Conservation (phyloP, 2,797 vertebrate species). For the Intellagama lesueurii region DNA sequence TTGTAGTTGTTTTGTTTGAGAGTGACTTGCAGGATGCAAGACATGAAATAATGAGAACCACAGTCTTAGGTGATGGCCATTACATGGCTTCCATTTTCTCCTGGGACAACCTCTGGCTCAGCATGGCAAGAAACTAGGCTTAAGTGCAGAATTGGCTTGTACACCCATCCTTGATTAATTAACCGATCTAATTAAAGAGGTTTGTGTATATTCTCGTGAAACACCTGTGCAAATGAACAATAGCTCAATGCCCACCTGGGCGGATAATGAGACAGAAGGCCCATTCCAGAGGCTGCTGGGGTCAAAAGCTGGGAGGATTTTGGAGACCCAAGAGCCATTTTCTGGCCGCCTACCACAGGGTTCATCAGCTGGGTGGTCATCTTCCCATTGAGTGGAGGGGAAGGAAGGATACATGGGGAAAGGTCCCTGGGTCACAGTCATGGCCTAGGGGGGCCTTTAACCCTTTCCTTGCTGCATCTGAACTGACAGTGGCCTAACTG, state of each 20-base stretch:
- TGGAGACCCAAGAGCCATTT: slow-evolving; percentile 41
- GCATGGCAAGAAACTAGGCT: not conserved
- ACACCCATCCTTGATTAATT: not conserved
- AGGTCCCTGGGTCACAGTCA: slow-evolving; percentile 57
- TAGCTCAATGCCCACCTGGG: too few species aligned
- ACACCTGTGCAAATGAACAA: not conserved
- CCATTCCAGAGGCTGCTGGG: too few species aligned
- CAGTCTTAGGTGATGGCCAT: not conserved
- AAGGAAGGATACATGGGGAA: slow-evolving; percentile 49
- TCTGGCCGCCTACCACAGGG: slow-evolving; percentile 16
- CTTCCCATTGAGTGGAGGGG: slow-evolving; percentile 50
- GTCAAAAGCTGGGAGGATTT: not conserved
- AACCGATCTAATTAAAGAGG: too few species aligned
- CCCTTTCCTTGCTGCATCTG: slow-evolving; percentile 32
- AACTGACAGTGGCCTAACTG: not conserved
- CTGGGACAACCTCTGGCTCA: not conserved
- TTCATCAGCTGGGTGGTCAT: slow-evolving; percentile 61
- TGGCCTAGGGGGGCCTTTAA: slow-evolving; percentile 68
- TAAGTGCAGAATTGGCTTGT: not conserved
- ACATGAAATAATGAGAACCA: too few species aligned
- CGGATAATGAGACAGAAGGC: too few species aligned
- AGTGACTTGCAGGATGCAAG: too few species aligned
- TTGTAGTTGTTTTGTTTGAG: too few species aligned
- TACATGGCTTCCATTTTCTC: not conserved
- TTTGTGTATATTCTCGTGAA: not conserved